Base-by-base conservation (phyloP, 1,140 invertebrate genomes). In the Drosophila asahinai region DNA sequence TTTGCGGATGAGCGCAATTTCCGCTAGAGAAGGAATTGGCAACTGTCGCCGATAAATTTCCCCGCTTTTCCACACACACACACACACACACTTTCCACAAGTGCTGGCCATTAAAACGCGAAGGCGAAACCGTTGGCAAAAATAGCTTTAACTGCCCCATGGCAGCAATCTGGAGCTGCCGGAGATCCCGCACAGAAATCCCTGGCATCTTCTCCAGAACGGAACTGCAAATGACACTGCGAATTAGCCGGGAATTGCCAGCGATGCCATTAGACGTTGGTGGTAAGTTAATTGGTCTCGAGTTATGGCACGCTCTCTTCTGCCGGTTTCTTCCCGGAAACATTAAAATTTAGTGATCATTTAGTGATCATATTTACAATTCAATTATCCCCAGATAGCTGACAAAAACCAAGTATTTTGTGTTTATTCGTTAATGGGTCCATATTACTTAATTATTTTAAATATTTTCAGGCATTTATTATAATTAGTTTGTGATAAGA, bases 31-130 rank as follows among this genome's bases (percentile, higher is more conserved):
- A 61, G 64, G 49, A 71, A 71, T 71, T 71, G 67, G 40, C 84
- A 89, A 89, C 86, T 89, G 86, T 89, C 82, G 86, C 81, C 86
- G 75, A 89, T 90, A 89, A 89, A 89, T 89, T 89, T 80, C 15
- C 40, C 33, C 42, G 38, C 60, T 66, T 36, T 38, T 54, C 51
- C 30, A 25, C 22, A 25, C 22, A 3, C 22, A 14, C 27, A 17
- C 25, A n/a, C 25, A 12, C 51, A 54, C 30, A 5, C 52, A 52
- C 11, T 47, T 47, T 58, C 45, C 61, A 54, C 52, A 33, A 77
- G 38, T 61, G 63, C 17, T 63, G 63, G 52, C 59, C 81, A 83
- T 80, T 76, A 83, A 83, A 83, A 27, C 49, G 43, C 45, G 49
- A 45, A 36, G 27, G 61, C 49, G 55, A 49, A 60, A 40, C 25